These are phyloP conservation scores for Epinephelus moara DNA, from an alignment of 2,113 vertebrate genomes.

Conservation along the genomic window DNA sequence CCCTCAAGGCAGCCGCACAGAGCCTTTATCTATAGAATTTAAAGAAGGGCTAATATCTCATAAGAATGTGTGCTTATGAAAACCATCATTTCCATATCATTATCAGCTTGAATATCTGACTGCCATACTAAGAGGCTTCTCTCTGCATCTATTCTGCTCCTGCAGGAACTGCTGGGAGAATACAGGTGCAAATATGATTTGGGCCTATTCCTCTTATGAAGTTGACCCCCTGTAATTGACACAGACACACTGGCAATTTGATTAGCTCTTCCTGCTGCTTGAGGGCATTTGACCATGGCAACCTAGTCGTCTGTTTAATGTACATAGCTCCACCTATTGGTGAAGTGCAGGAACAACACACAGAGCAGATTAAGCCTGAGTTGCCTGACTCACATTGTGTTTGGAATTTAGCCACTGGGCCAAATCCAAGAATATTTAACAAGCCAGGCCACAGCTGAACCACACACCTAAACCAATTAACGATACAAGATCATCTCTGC, in stretches of 20 bases:
- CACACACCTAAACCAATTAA: conserved; percentile 33
- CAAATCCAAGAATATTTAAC: conserved; percentile 59
- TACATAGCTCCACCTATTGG: conserved; percentile 84
- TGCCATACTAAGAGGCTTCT: conserved; percentile 47
- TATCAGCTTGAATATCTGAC: conserved; percentile 61
- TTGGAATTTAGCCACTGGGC: conserved; percentile 44
- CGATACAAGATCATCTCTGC: conserved; percentile 9
- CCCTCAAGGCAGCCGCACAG: conserved; percentile 60
- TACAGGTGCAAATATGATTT: conserved; percentile 77
- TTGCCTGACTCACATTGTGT: conserved; percentile 45
- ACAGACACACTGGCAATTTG: conserved; percentile 78
- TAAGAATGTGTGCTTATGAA: conserved; percentile 75
- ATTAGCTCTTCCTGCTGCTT: conserved; percentile 77
- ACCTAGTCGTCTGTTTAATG: conserved; percentile 72
- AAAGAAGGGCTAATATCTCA: conserved; percentile 73
- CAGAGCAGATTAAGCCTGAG: conserved; percentile 22
- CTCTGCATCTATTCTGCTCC: conserved; percentile 41
- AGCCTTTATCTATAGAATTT: conserved; percentile 75
- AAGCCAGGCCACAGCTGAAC: conserved; percentile 18
- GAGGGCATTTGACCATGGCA: conserved; percentile 68
- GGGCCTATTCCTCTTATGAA: conserved; percentile 77
- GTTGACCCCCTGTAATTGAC: conserved; percentile 81
- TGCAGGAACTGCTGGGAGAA: conserved; percentile 58
- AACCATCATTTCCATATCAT: conserved; percentile 75
- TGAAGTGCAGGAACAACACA: conserved; percentile 38